These are phyloP conservation scores for Drosophila anomalata DNA, from an alignment of 2,888 invertebrate species.

Conservation along the genomic window DNA sequence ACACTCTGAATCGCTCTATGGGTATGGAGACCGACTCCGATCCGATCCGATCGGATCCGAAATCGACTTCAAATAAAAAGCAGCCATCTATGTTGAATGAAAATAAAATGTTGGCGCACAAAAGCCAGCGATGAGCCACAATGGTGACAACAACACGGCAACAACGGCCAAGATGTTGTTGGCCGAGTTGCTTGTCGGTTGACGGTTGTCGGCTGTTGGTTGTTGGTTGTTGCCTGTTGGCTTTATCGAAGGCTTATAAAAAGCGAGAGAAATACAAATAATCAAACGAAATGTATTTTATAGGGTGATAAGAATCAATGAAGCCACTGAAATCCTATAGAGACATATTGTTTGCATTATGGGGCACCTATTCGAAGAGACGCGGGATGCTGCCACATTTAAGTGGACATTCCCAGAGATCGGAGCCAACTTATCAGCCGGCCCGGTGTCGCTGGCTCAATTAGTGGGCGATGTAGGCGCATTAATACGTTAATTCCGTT, in stretches of 20 bases:
- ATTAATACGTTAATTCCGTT: conserved; percentile 70
- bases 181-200: conserved; percentile 1
- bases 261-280: conserved; percentile 78
- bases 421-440: conserved; percentile 26
- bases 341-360: conserved; percentile 82
- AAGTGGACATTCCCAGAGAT: conserved; percentile 30
- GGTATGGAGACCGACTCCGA: conserved; percentile 49
- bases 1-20: conserved; percentile 80
- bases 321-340: conserved; percentile 84
- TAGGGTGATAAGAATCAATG: conserved; percentile 84
- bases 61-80: conserved; percentile 63
- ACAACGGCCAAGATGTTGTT: conserved; percentile 16
- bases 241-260: conserved; percentile 63
- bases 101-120: conserved; percentile 61
- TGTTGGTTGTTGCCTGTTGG: neutral
- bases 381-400: conserved; percentile 21
- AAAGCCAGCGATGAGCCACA: conserved; percentile 66
- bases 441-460: conserved; percentile 72
- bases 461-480: conserved; percentile 80
- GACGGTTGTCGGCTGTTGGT: neutral
- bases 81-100: conserved; percentile 73
- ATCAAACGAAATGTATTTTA: conserved; percentile 83
- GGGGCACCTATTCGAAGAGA: conserved; percentile 50
- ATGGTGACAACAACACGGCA: conserved; percentile 62
- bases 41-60: conserved; percentile 24